Evolutionary conservation across 2,113 vertebrate genomes (phyloP).

Genomic region (Leucopsar rothschildi): DNA sequence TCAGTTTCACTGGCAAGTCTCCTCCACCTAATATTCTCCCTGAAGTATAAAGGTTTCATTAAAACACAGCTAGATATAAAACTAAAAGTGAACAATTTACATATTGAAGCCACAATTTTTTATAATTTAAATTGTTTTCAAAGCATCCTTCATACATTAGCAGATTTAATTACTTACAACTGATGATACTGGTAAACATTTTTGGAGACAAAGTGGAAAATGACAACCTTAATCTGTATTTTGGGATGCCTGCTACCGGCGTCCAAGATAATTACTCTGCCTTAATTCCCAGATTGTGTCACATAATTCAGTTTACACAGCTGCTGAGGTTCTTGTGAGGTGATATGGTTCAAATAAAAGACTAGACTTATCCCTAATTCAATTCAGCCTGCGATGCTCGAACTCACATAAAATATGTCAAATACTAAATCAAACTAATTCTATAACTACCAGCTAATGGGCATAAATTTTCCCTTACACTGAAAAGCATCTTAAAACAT

Average conservation of each 20-base stretch:
- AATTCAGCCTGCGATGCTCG: background rate
- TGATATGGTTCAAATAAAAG: conserved; percentile 7
- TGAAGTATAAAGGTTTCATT: background rate
- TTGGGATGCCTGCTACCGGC: conserved; percentile 9
- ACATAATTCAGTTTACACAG: conserved; percentile 43
- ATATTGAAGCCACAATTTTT: background rate
- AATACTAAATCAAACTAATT: background rate
- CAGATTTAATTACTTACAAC: background rate
- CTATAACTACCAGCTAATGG: background rate
- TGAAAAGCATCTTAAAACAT: background rate
- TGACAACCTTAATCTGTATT: conserved; percentile 40
- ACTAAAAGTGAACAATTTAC: background rate
- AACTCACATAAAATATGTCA: background rate
- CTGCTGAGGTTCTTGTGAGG: background rate
- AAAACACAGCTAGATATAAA: background rate
- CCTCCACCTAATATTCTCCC: background rate
- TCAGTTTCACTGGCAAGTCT: background rate
- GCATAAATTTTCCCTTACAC: background rate
- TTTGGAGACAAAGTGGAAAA: conserved; percentile 45
- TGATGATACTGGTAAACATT: conserved; percentile 17
- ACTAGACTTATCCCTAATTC: background rate
- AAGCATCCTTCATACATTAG: background rate
- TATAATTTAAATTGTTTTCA: background rate
- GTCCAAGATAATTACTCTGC: conserved; percentile 28
- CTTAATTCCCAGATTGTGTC: conserved; percentile 13